These are phyloP conservation scores for Phoxinus dragarum DNA, from an alignment of 2,797 vertebrate species.

Conservation along the genomic window DNA sequence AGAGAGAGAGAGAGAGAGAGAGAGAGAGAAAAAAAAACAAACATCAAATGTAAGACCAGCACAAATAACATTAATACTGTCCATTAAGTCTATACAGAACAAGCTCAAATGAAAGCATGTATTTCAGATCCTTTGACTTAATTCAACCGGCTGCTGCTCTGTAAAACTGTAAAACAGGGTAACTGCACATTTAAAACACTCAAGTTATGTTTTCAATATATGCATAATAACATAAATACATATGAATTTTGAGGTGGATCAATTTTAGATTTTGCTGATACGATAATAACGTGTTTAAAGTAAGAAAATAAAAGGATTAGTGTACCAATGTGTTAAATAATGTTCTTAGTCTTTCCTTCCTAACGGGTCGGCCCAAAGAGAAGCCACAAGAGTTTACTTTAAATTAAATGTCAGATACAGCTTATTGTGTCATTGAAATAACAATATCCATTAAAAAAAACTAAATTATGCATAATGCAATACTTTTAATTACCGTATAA, in stretches of 20 bases:
- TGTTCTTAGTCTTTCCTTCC: too few relatives aligned
- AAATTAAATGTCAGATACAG: neutral
- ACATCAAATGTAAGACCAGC: neutral
- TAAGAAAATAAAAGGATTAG: too few relatives aligned
- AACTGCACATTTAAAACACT: neutral
- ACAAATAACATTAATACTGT: neutral
- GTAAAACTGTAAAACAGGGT: neutral
- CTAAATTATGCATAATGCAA: too few relatives aligned
- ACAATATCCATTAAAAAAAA: too few relatives aligned
- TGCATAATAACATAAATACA: neutral
- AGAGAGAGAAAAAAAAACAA: slow-evolving; percentile 27
- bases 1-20: too few relatives aligned
- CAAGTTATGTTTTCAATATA: neutral
- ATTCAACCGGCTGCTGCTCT: neutral
- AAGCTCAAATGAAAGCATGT: neutral
- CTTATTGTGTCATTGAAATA: neutral
- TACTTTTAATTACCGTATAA: too few relatives aligned
- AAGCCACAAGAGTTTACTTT: neutral
- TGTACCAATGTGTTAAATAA: too few relatives aligned
- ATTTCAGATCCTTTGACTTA: neutral
- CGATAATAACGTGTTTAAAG: too few relatives aligned
- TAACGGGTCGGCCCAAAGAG: neutral
- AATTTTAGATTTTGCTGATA: neutral
- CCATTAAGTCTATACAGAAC: too few relatives aligned
- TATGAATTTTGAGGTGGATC: neutral